Percentiles rank a stretch among this genome's conserved stretches.
phyloP scores from a whole-genome alignment of 2,797 vertebrate species.

The Rhincodon typus region DNA sequence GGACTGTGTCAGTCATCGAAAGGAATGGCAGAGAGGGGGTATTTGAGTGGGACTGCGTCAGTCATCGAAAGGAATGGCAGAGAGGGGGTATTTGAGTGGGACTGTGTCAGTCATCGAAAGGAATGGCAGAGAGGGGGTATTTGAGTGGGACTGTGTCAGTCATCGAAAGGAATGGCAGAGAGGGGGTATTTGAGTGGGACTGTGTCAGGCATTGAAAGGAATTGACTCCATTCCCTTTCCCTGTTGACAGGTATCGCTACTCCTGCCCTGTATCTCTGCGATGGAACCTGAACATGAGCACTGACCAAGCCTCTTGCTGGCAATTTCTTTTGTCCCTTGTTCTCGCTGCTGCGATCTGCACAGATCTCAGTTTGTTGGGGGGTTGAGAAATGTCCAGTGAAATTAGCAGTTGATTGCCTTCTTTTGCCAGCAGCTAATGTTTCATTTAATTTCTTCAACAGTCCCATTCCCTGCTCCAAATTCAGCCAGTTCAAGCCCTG shows the following conservation, averaged over 20 bases:
- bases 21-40: neutral
- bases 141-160: too few relatives aligned
- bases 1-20: neutral
- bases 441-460: neutral
- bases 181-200: too few relatives aligned
- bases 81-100: neutral
- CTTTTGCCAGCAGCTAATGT: neutral
- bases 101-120: neutral
- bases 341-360: too few relatives aligned
- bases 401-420: neutral
- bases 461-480: neutral
- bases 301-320: too few relatives aligned
- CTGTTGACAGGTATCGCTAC: neutral
- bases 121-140: too few relatives aligned
- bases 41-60: neutral
- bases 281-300: too few relatives aligned
- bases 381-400: too few relatives aligned
- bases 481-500: neutral
- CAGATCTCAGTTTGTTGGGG: neutral
- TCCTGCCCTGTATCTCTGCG: too few relatives aligned
- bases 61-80: neutral
- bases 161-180: too few relatives aligned
- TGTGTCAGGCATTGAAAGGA: neutral
- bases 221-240: neutral
- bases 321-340: too few relatives aligned